Evolutionary conservation across 2,113 vertebrate species (phyloP).

Genomic region (Scopus umbretta): DNA sequence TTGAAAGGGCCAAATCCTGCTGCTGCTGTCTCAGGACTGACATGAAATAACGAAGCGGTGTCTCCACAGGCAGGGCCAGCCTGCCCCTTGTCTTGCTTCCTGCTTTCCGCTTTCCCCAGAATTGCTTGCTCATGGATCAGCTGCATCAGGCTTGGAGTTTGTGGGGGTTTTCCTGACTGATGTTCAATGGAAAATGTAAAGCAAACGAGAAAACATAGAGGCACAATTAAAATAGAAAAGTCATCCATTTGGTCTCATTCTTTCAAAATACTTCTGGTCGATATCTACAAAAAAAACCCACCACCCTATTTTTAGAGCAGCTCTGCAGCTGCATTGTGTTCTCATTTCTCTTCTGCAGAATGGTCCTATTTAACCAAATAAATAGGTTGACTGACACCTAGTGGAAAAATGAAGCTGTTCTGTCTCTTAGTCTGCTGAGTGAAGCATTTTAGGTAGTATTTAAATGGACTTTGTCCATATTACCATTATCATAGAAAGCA

Average conservation of each 20-base stretch:
- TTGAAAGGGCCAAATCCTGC: neutral
- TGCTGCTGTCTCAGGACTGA: neutral
- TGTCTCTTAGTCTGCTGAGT: neutral
- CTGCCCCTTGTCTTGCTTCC: neutral
- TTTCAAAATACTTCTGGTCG: neutral
- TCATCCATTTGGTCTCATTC: neutral
- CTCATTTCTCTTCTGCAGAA: neutral
- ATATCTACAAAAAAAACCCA: neutral
- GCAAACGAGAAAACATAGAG: neutral
- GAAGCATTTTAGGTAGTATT: neutral
- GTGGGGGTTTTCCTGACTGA: neutral
- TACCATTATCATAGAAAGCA: neutral
- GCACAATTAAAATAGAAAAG: neutral
- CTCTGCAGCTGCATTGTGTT: neutral
- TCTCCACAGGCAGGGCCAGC: neutral
- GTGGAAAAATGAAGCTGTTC: neutral
- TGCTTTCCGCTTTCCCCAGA: neutral
- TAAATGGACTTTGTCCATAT: neutral
- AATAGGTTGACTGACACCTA: conserved; percentile 51
- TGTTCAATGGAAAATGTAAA: neutral
- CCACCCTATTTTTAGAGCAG: neutral
- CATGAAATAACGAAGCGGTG: neutral
- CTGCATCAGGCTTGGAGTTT: neutral
- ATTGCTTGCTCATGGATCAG: neutral
- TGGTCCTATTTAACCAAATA: neutral